phyloP scores from a whole-genome alignment of 2,797 vertebrate genomes.

The Lepidocolaptes lacrymiger region DNA sequence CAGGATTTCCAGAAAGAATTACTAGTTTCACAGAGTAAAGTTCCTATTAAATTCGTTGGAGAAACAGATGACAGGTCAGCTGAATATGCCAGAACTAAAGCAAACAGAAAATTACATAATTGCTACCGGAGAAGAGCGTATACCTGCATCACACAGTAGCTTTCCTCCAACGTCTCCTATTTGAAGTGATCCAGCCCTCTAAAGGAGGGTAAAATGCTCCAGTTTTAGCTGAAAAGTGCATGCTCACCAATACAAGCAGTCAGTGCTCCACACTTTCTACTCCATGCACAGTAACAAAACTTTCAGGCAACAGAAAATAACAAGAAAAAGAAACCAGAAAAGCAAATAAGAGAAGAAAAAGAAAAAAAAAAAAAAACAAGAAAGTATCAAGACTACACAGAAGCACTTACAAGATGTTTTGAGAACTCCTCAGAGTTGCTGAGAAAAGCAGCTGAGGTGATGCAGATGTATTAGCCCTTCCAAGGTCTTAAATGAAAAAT shows the following conservation, averaged over 20 bases:
- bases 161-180: background rate
- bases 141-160: background rate
- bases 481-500: slow-evolving; percentile 42
- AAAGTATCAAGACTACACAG: background rate
- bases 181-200: background rate
- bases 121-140: rapidly evolving
- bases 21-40: background rate
- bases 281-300: background rate
- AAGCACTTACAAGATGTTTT: background rate
- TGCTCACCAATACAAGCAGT: background rate
- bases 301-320: background rate
- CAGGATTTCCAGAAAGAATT: background rate
- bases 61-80: slow-evolving; percentile 41
- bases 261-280: background rate
- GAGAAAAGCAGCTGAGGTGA: background rate
- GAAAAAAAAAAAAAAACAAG: background rate
- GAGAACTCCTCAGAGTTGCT: background rate
- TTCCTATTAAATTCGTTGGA: background rate
- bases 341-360: background rate
- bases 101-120: background rate
- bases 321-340: background rate
- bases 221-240: background rate
- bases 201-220: background rate
- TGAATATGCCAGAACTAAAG: background rate
- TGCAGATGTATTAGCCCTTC: background rate